These are phyloP conservation scores for Pithys albifrons DNA, from an alignment of 2,113 vertebrate species.

Conservation along the genomic window DNA sequence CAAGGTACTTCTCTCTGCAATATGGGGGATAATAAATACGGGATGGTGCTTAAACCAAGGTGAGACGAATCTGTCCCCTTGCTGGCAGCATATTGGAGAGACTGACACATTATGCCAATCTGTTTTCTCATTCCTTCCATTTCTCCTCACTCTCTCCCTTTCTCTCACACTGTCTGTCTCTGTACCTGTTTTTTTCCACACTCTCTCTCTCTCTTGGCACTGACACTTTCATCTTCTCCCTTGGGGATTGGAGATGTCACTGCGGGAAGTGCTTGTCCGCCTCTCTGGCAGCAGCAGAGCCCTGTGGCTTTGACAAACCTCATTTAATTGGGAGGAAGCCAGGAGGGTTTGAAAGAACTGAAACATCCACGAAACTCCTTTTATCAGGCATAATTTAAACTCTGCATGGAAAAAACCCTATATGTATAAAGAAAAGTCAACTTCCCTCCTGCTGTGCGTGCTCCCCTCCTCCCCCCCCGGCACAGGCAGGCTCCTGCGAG, in stretches of 20 bases:
- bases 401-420: conserved; percentile 86
- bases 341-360: conserved; percentile 88
- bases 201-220: conserved; percentile 67
- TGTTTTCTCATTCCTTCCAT: conserved; percentile 48
- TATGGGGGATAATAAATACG: neutral
- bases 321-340: conserved; percentile 89
- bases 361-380: conserved; percentile 86
- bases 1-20: neutral
- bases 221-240: conserved; percentile 84
- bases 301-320: conserved; percentile 90
- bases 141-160: conserved; percentile 10
- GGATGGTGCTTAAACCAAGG: neutral
- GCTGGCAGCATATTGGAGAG: neutral
- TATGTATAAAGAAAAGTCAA: conserved; percentile 90
- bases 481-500: conserved; percentile 77
- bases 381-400: conserved; percentile 90
- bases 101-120: neutral
- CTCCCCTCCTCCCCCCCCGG: conserved; percentile 66
- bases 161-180: conserved; percentile 56
- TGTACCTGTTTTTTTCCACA: conserved; percentile 65
- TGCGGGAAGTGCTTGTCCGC: conserved; percentile 85
- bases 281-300: conserved; percentile 82
- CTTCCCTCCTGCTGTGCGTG: conserved; percentile 81
- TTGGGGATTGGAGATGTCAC: conserved; percentile 84
- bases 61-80: neutral